Percentiles rank a stretch among this genome's conserved stretches.
phyloP scores from a whole-genome alignment of 1,140 invertebrate species.

The Nautilus pompilius region DNA sequence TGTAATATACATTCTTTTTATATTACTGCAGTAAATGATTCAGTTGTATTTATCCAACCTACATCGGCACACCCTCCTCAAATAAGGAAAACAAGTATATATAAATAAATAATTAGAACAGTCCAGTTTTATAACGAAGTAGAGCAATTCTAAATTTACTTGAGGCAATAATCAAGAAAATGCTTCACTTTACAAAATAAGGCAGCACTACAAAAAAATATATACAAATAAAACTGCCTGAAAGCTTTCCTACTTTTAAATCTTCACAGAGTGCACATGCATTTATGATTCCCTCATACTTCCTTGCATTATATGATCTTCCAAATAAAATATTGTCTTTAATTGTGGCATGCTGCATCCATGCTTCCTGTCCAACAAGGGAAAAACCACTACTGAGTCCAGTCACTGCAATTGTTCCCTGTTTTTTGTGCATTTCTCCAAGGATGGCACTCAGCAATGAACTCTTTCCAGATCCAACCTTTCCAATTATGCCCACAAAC shows the following conservation, averaged over 20 bases:
- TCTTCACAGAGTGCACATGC: constrained; percentile 81
- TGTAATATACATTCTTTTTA: too few species aligned
- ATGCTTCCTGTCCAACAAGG: constrained; percentile 82
- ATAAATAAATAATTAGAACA: too few species aligned
- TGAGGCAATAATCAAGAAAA: too few species aligned
- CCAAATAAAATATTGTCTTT: constrained; percentile 93
- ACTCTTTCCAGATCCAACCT: constrained; percentile 55
- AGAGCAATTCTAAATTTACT: too few species aligned
- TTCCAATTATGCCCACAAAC: constrained; percentile 50
- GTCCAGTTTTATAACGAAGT: too few species aligned
- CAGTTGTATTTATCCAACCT: too few species aligned
- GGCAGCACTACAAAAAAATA: too few species aligned
- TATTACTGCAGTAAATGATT: too few species aligned
- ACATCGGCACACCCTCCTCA: too few species aligned
- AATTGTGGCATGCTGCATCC: constrained; percentile 87
- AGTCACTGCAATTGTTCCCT: constrained; percentile 29
- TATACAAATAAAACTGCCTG: neutral
- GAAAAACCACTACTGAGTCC: constrained; percentile 31
- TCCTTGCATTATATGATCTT: constrained; percentile 69
- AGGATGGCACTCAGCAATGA: constrained; percentile 43
- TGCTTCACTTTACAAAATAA: too few species aligned
- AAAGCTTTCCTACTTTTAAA: constrained; percentile 56
- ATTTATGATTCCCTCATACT: constrained; percentile 71
- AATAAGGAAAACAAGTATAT: too few species aligned
- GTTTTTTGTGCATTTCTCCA: constrained; percentile 45